Percentiles rank a stretch among this genome's conserved stretches.
Evolutionary conservation across 2,888 invertebrate species (phyloP).

Genomic region (Cataglyphis rosenhaueri): DNA sequence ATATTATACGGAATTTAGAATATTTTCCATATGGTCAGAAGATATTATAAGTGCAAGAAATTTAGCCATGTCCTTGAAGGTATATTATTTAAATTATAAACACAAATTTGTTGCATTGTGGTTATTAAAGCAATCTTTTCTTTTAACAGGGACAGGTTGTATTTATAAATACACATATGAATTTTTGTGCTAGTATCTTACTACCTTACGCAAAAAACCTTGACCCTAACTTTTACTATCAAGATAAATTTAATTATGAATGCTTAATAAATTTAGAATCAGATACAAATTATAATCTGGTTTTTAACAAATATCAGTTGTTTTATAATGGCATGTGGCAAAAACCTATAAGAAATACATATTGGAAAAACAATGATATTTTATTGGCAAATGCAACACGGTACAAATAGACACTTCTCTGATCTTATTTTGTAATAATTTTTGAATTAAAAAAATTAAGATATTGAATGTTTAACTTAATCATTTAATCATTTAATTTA

Average conservation of each 20-base stretch:
- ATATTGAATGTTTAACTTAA: neutral
- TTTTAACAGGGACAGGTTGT: neutral
- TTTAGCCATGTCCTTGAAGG: conserved; percentile 19
- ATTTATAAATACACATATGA: conserved; percentile 15
- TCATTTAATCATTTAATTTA: neutral
- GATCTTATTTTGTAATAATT: neutral
- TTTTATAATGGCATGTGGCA: conserved; percentile 30
- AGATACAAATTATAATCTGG: neutral
- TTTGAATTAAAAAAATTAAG: neutral
- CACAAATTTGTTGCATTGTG: too few species aligned
- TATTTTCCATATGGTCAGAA: conserved; percentile 36
- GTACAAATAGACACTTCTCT: neutral
- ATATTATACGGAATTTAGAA: neutral
- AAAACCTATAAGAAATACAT: neutral
- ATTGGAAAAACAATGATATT: neutral
- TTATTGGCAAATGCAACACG: conserved; percentile 20
- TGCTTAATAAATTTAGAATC: neutral
- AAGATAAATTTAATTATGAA: neutral
- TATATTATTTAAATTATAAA: neutral
- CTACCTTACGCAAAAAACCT: neutral
- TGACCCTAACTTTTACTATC: neutral
- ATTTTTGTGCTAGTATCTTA: neutral
- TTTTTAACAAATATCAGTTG: neutral
- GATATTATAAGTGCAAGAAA: conserved; percentile 33
- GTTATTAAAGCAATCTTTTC: neutral